Evolutionary conservation across 2,888 invertebrate genomes (phyloP).

Genomic region (Peribatodes rhomboidaria): DNA sequence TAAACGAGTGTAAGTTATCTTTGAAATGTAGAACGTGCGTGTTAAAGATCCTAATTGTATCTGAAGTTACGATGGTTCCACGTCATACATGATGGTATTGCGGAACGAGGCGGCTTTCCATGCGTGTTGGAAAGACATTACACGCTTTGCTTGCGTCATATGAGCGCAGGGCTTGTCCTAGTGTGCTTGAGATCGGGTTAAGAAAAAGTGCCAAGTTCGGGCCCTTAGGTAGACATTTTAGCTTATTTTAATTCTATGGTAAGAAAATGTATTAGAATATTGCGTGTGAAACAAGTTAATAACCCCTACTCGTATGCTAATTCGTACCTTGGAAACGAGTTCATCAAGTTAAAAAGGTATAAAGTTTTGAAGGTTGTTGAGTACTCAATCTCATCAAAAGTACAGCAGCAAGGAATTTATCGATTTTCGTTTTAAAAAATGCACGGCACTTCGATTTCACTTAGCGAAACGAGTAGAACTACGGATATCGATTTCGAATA

Average conservation of each 20-base stretch:
- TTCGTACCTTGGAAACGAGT: constrained; percentile 3
- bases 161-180: constrained; percentile 21
- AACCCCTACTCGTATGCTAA: constrained; percentile 1
- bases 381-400: neutral
- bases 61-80: constrained; percentile 16
- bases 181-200: constrained; percentile 38
- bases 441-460: constrained; percentile 35
- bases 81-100: constrained; percentile 26
- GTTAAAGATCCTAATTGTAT: constrained; percentile 15
- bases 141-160: constrained; percentile 37
- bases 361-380: neutral
- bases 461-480: constrained; percentile 28
- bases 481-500: constrained; percentile 41
- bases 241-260: neutral
- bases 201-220: constrained; percentile 26
- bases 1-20: constrained; percentile 2
- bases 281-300: constrained; percentile 11
- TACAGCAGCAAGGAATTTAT: neutral
- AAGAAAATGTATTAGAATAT: constrained; percentile 5
- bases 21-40: constrained; percentile 19
- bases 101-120: constrained; percentile 27
- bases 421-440: constrained; percentile 6
- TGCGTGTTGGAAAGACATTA: constrained; percentile 35
- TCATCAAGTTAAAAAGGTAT: neutral
- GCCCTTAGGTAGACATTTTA: constrained; percentile 20